Evolutionary conservation across 2,888 invertebrate genomes (phyloP), one percentile per base, ranked within the genome.

Genomic region (Eumerus sabulonum): DNA sequence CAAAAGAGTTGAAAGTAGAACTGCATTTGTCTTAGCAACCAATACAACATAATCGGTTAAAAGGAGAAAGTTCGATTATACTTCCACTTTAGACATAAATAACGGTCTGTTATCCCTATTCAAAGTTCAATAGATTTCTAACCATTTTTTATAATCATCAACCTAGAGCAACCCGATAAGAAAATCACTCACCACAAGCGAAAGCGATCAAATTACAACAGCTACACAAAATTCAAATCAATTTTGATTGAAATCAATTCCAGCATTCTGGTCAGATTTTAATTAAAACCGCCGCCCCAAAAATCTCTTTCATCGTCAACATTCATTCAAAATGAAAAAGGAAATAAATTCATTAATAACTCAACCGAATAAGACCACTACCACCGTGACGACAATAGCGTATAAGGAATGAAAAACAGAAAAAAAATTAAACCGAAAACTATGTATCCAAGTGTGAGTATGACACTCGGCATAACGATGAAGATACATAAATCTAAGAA

Each of bases 381-480:
- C 50, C 12, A 71, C 71, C 71, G 62, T 71, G 71, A 71, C 56
- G 71, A 63, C 42, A 63, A 71, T 71, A 71, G 62, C 56, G 62
- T n/a, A n/a, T n/a, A n/a, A n/a, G n/a, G n/a, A 63, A 62, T 44
- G 44, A 62, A 16, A 68, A 47, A 56, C 27, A 7, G 7, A 27
- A 27, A 27, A 27, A 27, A 27, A 4, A 4, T 7, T 7, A 27
- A 27, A 27, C 27, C n/a, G n/a, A n/a, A n/a, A n/a, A n/a, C n/a
- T n/a, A n/a, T n/a, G n/a, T n/a, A n/a, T n/a, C n/a, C n/a, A 60
- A 42, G 27, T 44, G 38, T 47, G 60, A 54, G 70, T 70, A 62
- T 50, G 48, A 54, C 40, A 56, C 54, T 67, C 67, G 57, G 4
- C 19, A 45, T 35, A 60, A 44, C 38, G 36, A 68, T 40, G 36